Conservation (phyloP, 2,113 vertebrate genomes). For the Xyrauchen texanus region DNA sequence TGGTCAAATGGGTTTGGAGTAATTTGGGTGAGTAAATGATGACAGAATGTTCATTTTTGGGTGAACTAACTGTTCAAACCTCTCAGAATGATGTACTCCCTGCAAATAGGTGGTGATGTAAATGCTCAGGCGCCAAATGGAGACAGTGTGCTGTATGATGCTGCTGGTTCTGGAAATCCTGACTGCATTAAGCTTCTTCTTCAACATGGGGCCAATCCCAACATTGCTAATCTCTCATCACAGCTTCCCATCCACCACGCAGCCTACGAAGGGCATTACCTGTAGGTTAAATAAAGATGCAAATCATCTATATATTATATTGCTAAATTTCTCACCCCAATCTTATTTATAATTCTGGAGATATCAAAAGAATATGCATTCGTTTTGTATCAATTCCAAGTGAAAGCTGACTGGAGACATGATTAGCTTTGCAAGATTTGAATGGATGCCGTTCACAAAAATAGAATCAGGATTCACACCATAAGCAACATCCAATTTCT, state of each 20-base stretch:
- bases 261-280: conserved; percentile 82
- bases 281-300: conserved; percentile 72
- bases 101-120: conserved; percentile 76
- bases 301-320: not conserved
- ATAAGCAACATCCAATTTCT: not conserved
- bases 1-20: no score
- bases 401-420: not conserved
- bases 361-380: no score
- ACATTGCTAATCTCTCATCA: conserved; percentile 76
- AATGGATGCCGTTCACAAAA: no score
- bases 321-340: no score
- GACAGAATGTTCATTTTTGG: no score
- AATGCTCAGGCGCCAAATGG: conserved; percentile 80
- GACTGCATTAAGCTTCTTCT: conserved; percentile 83
- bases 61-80: not conserved
- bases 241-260: conserved; percentile 85
- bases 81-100: not conserved
- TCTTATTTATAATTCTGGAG: no score
- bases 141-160: conserved; percentile 81
- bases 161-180: conserved; percentile 80
- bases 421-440: not conserved
- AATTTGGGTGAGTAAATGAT: no score
- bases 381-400: no score
- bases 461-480: not conserved
- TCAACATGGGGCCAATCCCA: conserved; percentile 83